Evolutionary conservation across 2,113 vertebrate species (phyloP).

Genomic region (Amphilophus citrinellus): DNA sequence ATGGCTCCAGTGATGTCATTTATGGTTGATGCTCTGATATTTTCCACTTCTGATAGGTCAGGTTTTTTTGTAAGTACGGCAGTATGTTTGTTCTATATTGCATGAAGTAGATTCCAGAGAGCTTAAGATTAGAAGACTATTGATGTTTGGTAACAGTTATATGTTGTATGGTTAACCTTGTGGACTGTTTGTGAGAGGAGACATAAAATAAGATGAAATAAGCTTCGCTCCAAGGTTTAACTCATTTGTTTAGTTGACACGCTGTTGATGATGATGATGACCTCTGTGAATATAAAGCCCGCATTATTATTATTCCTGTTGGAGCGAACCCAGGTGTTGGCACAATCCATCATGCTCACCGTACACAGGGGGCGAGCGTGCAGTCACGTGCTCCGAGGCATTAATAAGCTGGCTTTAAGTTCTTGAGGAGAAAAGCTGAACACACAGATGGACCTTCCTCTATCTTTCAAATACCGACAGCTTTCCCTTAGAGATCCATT

Average conservation of each 20-base stretch:
- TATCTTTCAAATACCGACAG: constrained; percentile 22
- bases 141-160: constrained; percentile 43
- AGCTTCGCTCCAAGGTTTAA: constrained; percentile 68
- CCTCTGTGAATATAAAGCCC: constrained; percentile 61
- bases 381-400: constrained; percentile 17
- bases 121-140: constrained; percentile 13
- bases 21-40: constrained; percentile 1
- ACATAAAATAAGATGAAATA: constrained; percentile 19
- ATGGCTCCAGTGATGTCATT: constrained; percentile 16
- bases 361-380: constrained; percentile 26
- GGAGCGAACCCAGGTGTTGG: constrained; percentile 39
- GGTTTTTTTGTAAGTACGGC: constrained; percentile 7
- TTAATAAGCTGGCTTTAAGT: constrained; percentile 36
- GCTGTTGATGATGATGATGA: constrained; percentile 40
- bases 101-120: constrained; percentile 43
- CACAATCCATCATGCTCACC: constrained; percentile 64
- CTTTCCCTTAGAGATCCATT: constrained; percentile 50
- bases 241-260: constrained; percentile 67
- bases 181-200: constrained; percentile 19
- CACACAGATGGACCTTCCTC: constrained; percentile 20
- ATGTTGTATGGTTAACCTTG: constrained; percentile 48
- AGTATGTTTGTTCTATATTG: constrained; percentile 17
- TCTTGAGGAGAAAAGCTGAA: constrained; percentile 44
- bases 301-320: constrained; percentile 57
- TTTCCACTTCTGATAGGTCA: background rate